These are phyloP conservation scores for Zapus hudsonius DNA, from an alignment of 2,113 vertebrate species.

Conservation along the genomic window DNA sequence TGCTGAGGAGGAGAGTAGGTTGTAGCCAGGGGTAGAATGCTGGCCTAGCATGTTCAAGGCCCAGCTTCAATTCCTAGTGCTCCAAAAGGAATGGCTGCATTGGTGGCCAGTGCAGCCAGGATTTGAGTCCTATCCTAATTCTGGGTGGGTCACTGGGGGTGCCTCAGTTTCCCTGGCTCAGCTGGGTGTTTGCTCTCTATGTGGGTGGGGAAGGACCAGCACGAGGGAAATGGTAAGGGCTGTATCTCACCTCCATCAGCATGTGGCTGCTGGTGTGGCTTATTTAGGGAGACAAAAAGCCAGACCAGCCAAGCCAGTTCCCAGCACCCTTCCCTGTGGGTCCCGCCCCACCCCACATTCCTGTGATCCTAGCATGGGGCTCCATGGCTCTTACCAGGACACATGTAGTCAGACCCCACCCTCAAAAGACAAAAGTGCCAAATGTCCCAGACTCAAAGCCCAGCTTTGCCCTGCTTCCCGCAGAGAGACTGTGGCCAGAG, in stretches of 20 bases:
- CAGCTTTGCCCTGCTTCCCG: background rate
- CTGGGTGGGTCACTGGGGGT: background rate
- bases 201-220: background rate
- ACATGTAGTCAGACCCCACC: rapidly evolving
- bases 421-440: background rate
- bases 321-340: background rate
- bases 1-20: no score
- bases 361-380: background rate
- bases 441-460: background rate
- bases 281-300: slow-evolving; percentile 37
- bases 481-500: background rate
- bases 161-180: background rate
- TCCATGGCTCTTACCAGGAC: background rate
- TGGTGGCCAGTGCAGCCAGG: rapidly evolving
- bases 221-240: background rate
- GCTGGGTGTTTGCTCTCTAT: background rate
- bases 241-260: background rate
- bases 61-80: background rate
- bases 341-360: background rate
- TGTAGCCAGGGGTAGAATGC: background rate
- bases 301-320: slow-evolving; percentile 28
- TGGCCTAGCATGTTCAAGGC: background rate
- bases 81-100: background rate
- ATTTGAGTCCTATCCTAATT: background rate
- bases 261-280: background rate